Evolutionary conservation across 1,140 invertebrate genomes (phyloP).

Genomic region (Platyscapa corneri): DNA sequence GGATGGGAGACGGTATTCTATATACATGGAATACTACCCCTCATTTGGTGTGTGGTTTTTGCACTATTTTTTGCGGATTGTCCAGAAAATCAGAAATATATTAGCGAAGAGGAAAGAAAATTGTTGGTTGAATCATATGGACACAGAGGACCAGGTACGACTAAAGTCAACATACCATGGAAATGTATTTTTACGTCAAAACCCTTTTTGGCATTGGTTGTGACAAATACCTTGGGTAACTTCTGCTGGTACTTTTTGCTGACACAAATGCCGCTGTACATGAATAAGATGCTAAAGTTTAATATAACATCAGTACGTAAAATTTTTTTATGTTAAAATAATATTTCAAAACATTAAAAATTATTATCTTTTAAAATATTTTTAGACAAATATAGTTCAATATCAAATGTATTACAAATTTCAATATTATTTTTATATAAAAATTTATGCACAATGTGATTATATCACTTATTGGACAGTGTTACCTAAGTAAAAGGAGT

Average conservation of each 20-base stretch:
- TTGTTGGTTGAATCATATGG: constrained; percentile 78
- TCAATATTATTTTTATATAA: too few relatives aligned
- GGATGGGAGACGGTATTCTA: constrained; percentile 88
- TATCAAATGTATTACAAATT: too few relatives aligned
- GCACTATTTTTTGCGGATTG: constrained; percentile 79
- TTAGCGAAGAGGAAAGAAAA: constrained; percentile 80
- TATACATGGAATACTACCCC: constrained; percentile 82
- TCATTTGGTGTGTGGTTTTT: constrained; percentile 83
- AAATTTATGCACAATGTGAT: too few relatives aligned
- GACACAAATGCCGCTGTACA: constrained; percentile 92
- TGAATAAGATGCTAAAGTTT: constrained; percentile 92
- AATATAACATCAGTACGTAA: constrained; percentile 86
- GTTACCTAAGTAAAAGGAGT: too few relatives aligned
- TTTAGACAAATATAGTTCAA: too few relatives aligned
- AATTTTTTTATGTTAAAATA: too few relatives aligned
- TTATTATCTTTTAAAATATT: too few relatives aligned
- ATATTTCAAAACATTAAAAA: too few relatives aligned
- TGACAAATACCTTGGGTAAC: constrained; percentile 85
- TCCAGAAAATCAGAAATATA: constrained; percentile 84
- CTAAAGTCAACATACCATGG: constrained; percentile 78
- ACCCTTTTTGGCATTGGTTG: constrained; percentile 82
- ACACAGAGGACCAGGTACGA: constrained; percentile 66
- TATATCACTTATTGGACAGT: too few relatives aligned
- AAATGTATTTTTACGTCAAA: constrained; percentile 81
- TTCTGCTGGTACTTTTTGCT: constrained; percentile 96